Evolutionary conservation across 2,113 vertebrate genomes (phyloP), one percentile per base, ranked within the genome.

Genomic region (Odocoileus virginianus): DNA sequence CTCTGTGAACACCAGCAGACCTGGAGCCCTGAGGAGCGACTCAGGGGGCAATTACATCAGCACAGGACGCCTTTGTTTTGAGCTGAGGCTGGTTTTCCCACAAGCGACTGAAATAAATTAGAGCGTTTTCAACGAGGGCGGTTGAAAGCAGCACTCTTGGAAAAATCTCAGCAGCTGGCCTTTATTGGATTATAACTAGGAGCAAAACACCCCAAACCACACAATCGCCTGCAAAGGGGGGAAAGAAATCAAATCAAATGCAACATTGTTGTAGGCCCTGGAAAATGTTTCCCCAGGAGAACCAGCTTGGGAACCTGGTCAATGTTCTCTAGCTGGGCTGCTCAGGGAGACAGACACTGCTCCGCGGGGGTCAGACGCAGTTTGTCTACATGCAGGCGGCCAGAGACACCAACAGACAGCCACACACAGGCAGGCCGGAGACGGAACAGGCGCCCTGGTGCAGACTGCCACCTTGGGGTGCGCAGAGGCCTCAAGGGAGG

Each of bases 191-290:
- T 98, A 98, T 98, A 98, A 98, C 97, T 97, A 96, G 97, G 95
- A 98, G 97, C 97, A 98, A 98, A 98, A 98, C 97, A 98, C 97
- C 97, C 97, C 97, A 98, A 97, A 98, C 98, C 98, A 97, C 98
- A 98, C 98, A 98, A 98, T 98, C 87, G 98, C 96, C 97, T 96
- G 98, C 96, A 90, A 97, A 97, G 93, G 47, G 57, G 74, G 84
- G 86, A 76, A 93, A 74, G 67, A 82, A 92, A 97, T 94, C 97
- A 97, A 98, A 97, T 98, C 98, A 98, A 98, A 98, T 94, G 86
- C 98, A 98, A 97, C 97, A 92, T 98, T 97, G 97, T 98, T 98
- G 93, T 71, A 97, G 96, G 89, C 40, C 84, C 97, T 98, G 97
- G 97, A 96, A 97, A 98, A 97, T 94, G 95, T 98, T 98, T 98